Conservation (phyloP, 2,113 vertebrate genomes). For the Clinocottus analis region DNA sequence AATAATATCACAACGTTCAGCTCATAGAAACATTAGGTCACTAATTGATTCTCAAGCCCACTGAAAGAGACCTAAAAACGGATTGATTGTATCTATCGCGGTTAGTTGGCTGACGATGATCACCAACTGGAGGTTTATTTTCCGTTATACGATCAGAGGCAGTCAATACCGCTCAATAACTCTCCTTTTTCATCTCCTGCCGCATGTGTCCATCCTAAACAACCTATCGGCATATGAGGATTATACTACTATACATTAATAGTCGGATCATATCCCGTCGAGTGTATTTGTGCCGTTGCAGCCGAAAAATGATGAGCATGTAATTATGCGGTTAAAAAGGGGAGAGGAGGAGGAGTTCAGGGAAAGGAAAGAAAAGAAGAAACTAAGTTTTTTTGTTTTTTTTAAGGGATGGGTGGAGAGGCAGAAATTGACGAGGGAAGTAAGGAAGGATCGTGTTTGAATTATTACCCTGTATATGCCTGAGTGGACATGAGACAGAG, state of each 20-base stretch:
- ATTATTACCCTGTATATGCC: slow-evolving; percentile 72
- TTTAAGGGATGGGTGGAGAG: slow-evolving; percentile 15
- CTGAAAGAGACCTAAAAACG: slow-evolving; percentile 9
- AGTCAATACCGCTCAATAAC: slow-evolving; percentile 49
- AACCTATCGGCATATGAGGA: background rate
- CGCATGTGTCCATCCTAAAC: slow-evolving; percentile 6
- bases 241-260: slow-evolving; percentile 2
- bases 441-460: slow-evolving; percentile 68
- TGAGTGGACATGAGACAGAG: slow-evolving; percentile 77
- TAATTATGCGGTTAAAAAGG: slow-evolving; percentile 41
- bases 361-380: background rate
- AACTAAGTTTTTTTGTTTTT: background rate
- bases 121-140: slow-evolving; percentile 58
- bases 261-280: background rate
- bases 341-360: background rate
- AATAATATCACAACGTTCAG: background rate
- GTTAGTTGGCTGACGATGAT: slow-evolving; percentile 30
- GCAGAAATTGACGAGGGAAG: slow-evolving; percentile 58
- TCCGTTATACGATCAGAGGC: slow-evolving; percentile 57
- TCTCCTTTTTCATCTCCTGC: background rate
- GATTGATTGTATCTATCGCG: slow-evolving; percentile 42
- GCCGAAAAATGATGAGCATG: background rate
- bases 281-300: background rate
- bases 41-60: slow-evolving; percentile 32
- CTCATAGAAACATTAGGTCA: slow-evolving; percentile 12